Evolutionary conservation across 2,888 invertebrate species (phyloP).

Genomic region (Dicranocentrus wangi): DNA sequence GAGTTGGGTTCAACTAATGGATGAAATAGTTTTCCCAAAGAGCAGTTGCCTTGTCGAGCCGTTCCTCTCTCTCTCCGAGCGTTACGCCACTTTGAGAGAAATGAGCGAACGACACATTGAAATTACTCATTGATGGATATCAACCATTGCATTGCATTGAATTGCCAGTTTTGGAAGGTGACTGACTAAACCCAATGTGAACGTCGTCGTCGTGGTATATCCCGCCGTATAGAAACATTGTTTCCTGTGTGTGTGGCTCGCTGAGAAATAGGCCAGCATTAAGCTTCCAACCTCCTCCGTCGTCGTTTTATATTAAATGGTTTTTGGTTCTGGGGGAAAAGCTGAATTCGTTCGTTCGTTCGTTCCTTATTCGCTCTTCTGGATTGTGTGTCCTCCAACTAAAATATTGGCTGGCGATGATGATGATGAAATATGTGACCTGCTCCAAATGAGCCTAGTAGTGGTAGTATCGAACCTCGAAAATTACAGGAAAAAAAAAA

Average conservation of each 20-base stretch:
- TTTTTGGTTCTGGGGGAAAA: too few species aligned
- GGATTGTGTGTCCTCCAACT: slow-evolving; percentile 6
- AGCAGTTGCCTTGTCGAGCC: neutral
- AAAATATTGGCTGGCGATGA: slow-evolving; percentile 41
- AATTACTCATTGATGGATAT: slow-evolving; percentile 55
- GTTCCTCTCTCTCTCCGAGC: too few species aligned
- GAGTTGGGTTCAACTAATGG: slow-evolving; percentile 50
- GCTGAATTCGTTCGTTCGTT: too few species aligned
- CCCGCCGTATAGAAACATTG: slow-evolving; percentile 2
- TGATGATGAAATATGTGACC: slow-evolving; percentile 67
- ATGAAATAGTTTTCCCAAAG: slow-evolving; percentile 37
- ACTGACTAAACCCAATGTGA: slow-evolving; percentile 18
- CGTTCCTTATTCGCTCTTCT: too few species aligned
- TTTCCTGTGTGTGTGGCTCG: neutral
- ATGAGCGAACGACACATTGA: slow-evolving; percentile 39
- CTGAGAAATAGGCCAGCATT: neutral
- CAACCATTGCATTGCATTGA: slow-evolving; percentile 18
- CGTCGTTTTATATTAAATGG: too few species aligned
- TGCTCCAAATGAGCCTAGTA: slow-evolving; percentile 41
- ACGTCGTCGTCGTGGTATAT: too few species aligned
- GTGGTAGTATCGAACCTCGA: slow-evolving; percentile 2
- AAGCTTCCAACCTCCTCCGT: too few species aligned
- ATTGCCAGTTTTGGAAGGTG: slow-evolving; percentile 20
- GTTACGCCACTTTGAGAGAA: slow-evolving; percentile 12
- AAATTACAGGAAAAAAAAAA: slow-evolving; percentile 4